A percentile compares a stretch with the other conserved stretches of the same genome.
Evolutionary conservation across 2,797 vertebrate species (phyloP).

Genomic region (Rhabdophis nuchalis): DNA sequence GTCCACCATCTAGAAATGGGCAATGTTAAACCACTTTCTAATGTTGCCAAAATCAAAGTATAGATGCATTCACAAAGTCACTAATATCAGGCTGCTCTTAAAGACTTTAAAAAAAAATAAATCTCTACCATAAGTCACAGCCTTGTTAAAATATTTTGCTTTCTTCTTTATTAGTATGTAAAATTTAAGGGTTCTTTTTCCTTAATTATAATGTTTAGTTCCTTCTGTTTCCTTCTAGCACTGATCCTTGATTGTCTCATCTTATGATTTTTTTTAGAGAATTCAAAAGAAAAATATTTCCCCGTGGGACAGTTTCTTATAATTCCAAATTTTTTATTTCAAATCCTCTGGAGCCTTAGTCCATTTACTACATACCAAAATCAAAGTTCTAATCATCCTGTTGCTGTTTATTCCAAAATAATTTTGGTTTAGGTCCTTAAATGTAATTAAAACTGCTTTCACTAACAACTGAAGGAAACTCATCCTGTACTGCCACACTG

Average conservation of each 20-base stretch:
- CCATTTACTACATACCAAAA: neutral
- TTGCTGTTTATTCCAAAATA: neutral
- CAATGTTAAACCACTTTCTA: neutral
- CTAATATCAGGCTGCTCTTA: neutral
- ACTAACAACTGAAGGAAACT: neutral
- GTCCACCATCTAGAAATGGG: neutral
- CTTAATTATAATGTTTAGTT: neutral
- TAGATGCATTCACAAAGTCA: neutral
- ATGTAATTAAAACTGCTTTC: neutral
- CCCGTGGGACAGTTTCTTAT: neutral
- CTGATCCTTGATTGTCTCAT: neutral
- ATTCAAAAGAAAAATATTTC: neutral
- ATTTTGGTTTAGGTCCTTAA: neutral
- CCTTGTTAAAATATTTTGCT: neutral
- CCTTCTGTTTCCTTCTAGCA: neutral
- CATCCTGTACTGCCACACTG: neutral
- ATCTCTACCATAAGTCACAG: neutral
- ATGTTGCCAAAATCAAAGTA: neutral
- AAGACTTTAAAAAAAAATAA: neutral
- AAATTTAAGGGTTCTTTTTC: neutral
- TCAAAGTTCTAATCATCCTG: neutral
- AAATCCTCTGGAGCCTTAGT: neutral
- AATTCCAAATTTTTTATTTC: neutral
- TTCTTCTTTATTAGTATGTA: neutral
- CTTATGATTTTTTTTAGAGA: neutral